A percentile compares a stretch with the other conserved stretches of the same genome.
Conservation (phyloP, 2,797 vertebrate species). For the Sebastes miniatus region DNA sequence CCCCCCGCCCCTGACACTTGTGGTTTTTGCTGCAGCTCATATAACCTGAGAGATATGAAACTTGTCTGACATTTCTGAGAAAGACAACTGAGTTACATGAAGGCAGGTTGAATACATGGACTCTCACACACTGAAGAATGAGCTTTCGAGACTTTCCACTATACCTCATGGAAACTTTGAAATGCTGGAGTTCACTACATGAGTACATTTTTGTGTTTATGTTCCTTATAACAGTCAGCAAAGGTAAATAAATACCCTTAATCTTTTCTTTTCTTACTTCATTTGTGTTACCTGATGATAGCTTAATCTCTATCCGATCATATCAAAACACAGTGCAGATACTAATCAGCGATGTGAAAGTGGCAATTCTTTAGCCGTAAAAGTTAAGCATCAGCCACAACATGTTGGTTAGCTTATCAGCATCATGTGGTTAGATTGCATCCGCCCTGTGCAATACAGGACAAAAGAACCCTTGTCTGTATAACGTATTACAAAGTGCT, state of each 20-base stretch:
- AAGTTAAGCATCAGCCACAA: constrained; percentile 24
- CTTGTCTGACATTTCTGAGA: constrained; percentile 66
- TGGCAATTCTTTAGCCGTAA: neutral
- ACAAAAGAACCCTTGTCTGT: too few relatives aligned
- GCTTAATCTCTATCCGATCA: neutral
- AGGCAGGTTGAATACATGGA: constrained; percentile 38
- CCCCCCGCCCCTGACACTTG: constrained; percentile 40
- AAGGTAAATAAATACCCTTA: constrained; percentile 49
- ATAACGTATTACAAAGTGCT: too few relatives aligned
- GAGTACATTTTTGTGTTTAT: constrained; percentile 36
- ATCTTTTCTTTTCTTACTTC: neutral
- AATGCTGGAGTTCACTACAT: neutral
- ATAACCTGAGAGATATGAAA: constrained; percentile 53
- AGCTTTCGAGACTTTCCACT: constrained; percentile 21
- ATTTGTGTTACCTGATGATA: accelerated
- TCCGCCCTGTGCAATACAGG: neutral
- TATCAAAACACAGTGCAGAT: neutral
- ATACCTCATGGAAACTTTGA: constrained; percentile 54
- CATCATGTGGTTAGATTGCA: constrained; percentile 52
- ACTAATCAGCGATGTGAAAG: neutral
- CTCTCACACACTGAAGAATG: neutral
- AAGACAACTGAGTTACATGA: constrained; percentile 48
- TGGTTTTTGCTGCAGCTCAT: constrained; percentile 54
- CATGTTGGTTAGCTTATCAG: constrained; percentile 63
- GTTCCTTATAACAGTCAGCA: constrained; percentile 23